Conservation (phyloP, 2,888 invertebrate genomes). For the Autographa pulchrina region DNA sequence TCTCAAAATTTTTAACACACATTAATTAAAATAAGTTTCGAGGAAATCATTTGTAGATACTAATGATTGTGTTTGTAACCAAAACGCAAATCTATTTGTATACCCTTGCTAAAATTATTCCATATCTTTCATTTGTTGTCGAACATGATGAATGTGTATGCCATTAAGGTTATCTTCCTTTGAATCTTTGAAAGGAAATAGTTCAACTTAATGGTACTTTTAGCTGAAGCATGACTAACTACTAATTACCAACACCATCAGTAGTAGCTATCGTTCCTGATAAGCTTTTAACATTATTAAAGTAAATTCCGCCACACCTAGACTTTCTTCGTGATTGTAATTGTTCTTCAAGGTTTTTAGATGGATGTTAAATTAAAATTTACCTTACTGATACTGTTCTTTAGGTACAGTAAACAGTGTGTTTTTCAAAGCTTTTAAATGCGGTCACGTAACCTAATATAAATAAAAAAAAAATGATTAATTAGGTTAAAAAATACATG, state of each 20-base stretch:
- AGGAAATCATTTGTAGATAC: neutral
- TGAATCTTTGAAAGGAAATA: constrained; percentile 7
- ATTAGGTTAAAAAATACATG: neutral
- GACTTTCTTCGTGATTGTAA: constrained; percentile 5
- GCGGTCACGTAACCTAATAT: neutral
- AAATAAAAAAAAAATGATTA: neutral
- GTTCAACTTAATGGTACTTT: constrained; percentile 19
- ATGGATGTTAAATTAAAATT: neutral
- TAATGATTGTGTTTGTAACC: neutral
- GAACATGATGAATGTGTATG: neutral
- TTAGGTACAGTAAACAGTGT: neutral
- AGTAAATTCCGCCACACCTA: constrained; percentile 36
- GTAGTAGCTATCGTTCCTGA: constrained; percentile 22
- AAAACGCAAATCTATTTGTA: neutral
- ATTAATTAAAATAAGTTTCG: neutral
- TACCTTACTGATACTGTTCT: neutral
- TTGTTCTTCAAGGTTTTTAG: neutral
- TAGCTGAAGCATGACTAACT: constrained; percentile 12
- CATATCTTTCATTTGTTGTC: neutral
- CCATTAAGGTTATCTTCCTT: constrained; percentile 5
- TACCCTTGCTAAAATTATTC: neutral
- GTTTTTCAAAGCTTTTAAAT: neutral
- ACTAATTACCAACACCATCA: constrained; percentile 24
- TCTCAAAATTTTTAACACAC: neutral
- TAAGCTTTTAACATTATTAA: constrained; percentile 43